Percentiles rank a stretch among this genome's conserved stretches.
Conservation (phyloP, 1,140 invertebrate genomes). For the Copidosoma floridanum region DNA sequence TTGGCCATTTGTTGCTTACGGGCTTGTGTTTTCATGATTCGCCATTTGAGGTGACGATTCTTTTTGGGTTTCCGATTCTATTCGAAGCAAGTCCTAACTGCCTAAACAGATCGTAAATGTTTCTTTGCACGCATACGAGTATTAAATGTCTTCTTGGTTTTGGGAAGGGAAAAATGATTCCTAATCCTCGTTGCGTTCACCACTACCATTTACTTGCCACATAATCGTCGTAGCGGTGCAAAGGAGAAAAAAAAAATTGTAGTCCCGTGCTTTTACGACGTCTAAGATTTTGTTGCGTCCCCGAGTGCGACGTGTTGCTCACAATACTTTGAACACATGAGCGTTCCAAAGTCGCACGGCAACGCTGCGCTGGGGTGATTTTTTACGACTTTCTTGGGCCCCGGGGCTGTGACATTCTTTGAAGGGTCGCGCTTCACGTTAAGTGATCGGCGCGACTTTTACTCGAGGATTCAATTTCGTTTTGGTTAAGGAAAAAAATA, state of each 20-base stretch:
- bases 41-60: too few species aligned
- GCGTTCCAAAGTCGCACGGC: conserved; percentile 31
- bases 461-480: too few species aligned
- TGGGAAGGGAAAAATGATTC: conserved; percentile 1
- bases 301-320: not conserved
- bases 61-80: too few species aligned
- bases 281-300: conserved; percentile 4
- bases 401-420: conserved; percentile 9
- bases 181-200: too few species aligned
- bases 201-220: too few species aligned
- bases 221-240: too few species aligned
- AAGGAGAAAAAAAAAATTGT: not conserved
- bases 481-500: too few species aligned
- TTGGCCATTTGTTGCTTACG: too few species aligned
- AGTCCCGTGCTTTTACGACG: not conserved
- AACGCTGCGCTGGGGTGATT: conserved; percentile 22
- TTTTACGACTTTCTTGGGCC: conserved; percentile 35
- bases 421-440: not conserved
- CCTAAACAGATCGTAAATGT: conserved; percentile 1
- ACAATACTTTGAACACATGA: not conserved
- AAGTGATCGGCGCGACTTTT: too few species aligned
- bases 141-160: not conserved
- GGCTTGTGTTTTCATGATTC: too few species aligned
- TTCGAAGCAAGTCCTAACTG: too few species aligned
- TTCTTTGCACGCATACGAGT: not conserved